Conservation (phyloP, 2,888 invertebrate genomes). For the Hydriomena furcata region DNA sequence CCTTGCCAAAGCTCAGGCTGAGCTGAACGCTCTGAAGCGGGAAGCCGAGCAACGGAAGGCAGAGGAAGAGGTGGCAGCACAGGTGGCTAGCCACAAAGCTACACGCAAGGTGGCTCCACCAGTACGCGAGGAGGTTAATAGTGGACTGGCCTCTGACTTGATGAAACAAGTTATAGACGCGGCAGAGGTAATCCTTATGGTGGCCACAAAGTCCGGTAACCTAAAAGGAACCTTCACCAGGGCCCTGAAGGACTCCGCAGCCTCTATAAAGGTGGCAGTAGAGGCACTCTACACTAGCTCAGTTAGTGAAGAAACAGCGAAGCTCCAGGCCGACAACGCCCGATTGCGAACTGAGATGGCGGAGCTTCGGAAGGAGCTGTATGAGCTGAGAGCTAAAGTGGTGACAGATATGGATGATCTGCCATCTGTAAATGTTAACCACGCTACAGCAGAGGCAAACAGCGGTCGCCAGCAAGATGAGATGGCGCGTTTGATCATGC, state of each 20-base stretch:
- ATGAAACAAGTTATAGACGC: neutral
- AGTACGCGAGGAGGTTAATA: too few species aligned
- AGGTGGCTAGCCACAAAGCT: too few species aligned
- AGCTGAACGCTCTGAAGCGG: neutral
- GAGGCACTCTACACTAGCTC: neutral
- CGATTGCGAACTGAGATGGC: conserved; percentile 1
- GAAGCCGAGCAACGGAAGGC: neutral
- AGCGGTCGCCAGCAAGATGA: neutral
- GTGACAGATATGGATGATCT: neutral
- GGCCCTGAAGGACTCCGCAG: too few species aligned
- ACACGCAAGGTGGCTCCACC: too few species aligned
- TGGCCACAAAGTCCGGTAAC: neutral
- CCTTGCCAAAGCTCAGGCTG: neutral
- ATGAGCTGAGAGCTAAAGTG: neutral
- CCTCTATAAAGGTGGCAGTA: neutral
- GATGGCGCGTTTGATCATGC: too few species aligned
- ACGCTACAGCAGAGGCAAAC: neutral
- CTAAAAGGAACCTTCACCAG: too few species aligned
- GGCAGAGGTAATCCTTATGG: neutral
- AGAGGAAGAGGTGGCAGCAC: too few species aligned
- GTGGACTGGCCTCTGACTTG: too few species aligned
- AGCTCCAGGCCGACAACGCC: neutral
- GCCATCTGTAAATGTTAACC: neutral
- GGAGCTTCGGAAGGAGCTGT: conserved; percentile 2
- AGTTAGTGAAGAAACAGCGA: neutral